phyloP scores from a whole-genome alignment of 2,113 vertebrate genomes.

The Ivindomyrus marchei region DNA sequence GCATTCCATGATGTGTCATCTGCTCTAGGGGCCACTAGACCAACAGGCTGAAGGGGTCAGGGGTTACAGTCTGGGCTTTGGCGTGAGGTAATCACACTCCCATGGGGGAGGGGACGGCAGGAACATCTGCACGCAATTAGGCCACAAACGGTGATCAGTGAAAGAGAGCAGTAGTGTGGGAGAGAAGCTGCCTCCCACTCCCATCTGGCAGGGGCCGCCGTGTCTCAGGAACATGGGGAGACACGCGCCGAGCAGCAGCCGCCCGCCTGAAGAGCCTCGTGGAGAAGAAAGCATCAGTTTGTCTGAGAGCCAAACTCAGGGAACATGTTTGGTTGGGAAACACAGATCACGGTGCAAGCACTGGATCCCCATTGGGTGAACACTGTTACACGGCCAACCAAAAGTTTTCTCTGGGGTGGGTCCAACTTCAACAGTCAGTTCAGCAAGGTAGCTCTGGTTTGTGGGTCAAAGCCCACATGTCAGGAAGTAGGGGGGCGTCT shows the following conservation, averaged over 20 bases:
- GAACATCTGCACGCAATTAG: not conserved
- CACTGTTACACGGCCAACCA: not conserved
- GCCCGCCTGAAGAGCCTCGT: not conserved
- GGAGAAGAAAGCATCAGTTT: not conserved
- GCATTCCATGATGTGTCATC: not conserved
- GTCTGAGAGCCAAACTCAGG: not conserved
- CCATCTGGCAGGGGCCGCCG: not conserved
- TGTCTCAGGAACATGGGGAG: not conserved
- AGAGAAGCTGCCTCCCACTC: not conserved
- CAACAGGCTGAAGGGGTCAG: not conserved
- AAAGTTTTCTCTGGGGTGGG: not conserved
- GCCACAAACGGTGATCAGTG: not conserved
- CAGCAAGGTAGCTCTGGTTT: not conserved
- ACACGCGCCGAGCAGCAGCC: not conserved
- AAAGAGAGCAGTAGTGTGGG: no score
- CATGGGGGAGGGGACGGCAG: not conserved
- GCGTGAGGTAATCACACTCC: not conserved
- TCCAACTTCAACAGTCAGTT: not conserved
- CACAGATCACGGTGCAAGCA: not conserved
- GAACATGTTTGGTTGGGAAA: not conserved
- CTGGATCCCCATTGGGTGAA: not conserved
- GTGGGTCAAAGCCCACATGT: not conserved
- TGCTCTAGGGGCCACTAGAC: not conserved
- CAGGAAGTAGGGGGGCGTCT: not conserved
- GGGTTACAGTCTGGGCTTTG: not conserved